phyloP scores from a whole-genome alignment of 2,113 vertebrate species.

The Ascaphus truei region DNA sequence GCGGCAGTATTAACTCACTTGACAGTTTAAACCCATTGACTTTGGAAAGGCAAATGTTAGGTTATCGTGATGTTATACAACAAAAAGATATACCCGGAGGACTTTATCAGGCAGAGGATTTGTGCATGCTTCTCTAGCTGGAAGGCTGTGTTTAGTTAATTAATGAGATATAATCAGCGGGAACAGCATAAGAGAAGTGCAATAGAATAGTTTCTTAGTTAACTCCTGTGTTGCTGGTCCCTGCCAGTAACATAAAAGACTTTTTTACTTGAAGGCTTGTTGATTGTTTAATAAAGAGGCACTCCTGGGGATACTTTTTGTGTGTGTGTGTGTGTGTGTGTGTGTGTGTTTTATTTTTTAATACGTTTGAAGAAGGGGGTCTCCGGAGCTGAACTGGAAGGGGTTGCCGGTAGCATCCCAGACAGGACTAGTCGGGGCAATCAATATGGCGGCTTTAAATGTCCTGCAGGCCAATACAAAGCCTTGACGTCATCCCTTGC shows the following conservation, averaged over 20 bases:
- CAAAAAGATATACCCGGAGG: constrained; percentile 3
- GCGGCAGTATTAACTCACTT: constrained; percentile 12
- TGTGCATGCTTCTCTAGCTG: constrained; percentile 1
- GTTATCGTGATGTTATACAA: constrained; percentile 14
- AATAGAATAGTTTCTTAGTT: background rate
- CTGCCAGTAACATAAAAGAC: background rate
- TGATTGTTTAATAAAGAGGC: too few relatives aligned
- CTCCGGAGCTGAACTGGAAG: too few relatives aligned
- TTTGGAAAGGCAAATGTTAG: constrained; percentile 31
- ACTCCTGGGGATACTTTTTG: too few relatives aligned
- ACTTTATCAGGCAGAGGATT: constrained; percentile 4
- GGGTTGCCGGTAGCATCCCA: too few relatives aligned
- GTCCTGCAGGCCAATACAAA: too few relatives aligned
- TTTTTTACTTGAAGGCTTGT: background rate
- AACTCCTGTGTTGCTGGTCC: background rate
- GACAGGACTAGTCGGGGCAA: too few relatives aligned
- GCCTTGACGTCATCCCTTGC: too few relatives aligned
- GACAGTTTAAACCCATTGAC: constrained; percentile 25
- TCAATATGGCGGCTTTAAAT: too few relatives aligned
- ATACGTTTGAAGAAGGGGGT: too few relatives aligned
- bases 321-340: too few relatives aligned
- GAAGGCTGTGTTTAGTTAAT: constrained; percentile 20
- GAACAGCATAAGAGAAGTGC: background rate
- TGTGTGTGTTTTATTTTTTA: too few relatives aligned
- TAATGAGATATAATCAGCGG: constrained; percentile 14